Conservation (phyloP, 2,888 invertebrate species). For the Mamestra brassicae region DNA sequence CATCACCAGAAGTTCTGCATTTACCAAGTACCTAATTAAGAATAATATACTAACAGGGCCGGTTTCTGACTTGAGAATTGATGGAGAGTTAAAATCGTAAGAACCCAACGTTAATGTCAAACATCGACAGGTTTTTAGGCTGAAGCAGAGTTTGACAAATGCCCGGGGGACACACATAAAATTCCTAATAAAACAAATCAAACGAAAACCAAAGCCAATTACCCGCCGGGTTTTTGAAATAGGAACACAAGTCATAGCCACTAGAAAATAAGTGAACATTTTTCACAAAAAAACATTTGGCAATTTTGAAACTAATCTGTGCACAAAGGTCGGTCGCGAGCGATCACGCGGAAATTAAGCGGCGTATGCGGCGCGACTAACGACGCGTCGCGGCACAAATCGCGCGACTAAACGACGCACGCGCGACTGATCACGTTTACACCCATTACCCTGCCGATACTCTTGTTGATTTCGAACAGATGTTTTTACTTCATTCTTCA, state of each 20-base stretch:
- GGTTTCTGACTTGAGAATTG: no score
- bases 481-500: conserved; percentile 15
- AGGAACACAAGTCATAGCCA: conserved; percentile 10
- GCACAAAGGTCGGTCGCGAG: conserved; percentile 61
- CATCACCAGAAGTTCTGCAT: no score
- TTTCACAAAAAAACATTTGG: conserved; percentile 58
- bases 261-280: conserved; percentile 38
- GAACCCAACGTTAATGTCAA: not conserved
- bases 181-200: not conserved
- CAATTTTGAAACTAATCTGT: conserved; percentile 65
- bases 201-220: not conserved
- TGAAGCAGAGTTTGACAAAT: not conserved
- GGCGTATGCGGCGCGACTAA: conserved; percentile 60
- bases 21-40: no score
- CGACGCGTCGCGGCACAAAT: conserved; percentile 64
- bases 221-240: not conserved
- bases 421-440: conserved; percentile 61
- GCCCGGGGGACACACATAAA: not conserved
- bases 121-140: not conserved
- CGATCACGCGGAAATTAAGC: conserved; percentile 66
- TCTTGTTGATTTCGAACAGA: conserved; percentile 41
- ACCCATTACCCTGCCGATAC: conserved; percentile 53
- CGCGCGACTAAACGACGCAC: conserved; percentile 65
- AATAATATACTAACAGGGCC: no score
- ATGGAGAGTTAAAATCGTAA: no score